Percentiles rank a stretch among this genome's conserved stretches.
Evolutionary conservation across 2,797 vertebrate species (phyloP).

Genomic region (Peromyscus eremicus): DNA sequence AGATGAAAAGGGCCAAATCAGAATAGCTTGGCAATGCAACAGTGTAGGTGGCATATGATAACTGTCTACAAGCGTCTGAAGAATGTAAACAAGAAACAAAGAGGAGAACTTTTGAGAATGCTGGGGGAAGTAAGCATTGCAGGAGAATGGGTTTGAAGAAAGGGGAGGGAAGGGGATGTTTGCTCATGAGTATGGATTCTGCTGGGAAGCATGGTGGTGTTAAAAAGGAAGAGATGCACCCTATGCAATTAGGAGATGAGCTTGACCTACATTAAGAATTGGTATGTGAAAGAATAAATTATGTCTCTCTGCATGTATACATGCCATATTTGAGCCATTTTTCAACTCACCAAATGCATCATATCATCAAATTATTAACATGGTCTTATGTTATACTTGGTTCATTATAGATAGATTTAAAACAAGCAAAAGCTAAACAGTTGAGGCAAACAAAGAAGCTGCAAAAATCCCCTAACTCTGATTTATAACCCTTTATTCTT

Average conservation of each 20-base stretch:
- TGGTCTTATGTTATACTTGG: background rate
- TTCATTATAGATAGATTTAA: constrained; percentile 28
- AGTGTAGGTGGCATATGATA: constrained; percentile 8
- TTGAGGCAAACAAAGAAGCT: background rate
- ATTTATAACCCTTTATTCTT: background rate
- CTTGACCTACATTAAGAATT: background rate
- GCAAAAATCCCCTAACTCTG: background rate
- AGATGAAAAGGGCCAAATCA: constrained; percentile 77
- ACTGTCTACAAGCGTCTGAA: constrained; percentile 64
- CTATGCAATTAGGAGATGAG: background rate
- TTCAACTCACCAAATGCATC: constrained; percentile 16
- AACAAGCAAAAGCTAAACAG: background rate
- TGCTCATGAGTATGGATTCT: background rate
- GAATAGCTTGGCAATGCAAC: constrained; percentile 70
- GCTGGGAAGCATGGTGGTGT: background rate
- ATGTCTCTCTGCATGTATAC: background rate
- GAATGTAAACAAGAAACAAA: constrained; percentile 68
- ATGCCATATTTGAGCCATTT: background rate
- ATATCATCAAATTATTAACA: background rate
- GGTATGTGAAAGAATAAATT: background rate
- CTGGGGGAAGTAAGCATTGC: constrained; percentile 1
- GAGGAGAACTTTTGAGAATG: constrained; percentile 49
- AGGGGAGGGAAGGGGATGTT: background rate
- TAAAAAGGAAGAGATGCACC: background rate
- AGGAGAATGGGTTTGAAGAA: constrained; percentile 21